Percentiles rank a stretch among this genome's conserved stretches.
Conservation (phyloP, 2,113 vertebrate genomes). For the Oryzias woworae region DNA sequence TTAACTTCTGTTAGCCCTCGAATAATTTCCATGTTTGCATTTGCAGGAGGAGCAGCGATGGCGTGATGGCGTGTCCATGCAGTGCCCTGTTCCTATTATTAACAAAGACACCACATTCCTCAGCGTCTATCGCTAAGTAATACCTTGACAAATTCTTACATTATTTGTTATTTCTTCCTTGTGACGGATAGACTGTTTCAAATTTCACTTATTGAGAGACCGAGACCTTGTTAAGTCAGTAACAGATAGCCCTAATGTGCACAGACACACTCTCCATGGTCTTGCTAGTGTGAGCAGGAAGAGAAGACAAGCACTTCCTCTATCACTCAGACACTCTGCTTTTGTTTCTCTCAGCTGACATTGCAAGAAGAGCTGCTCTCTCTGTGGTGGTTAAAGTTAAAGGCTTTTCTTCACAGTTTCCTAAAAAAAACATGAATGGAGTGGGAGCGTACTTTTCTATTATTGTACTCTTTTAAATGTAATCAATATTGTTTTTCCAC, state of each 20-base stretch:
- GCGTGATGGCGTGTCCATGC: conserved; percentile 32
- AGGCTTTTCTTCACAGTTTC: conserved; percentile 70
- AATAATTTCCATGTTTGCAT: conserved; percentile 40
- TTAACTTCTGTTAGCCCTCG: conserved; percentile 32
- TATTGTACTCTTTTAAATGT: not conserved
- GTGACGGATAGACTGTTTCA: conserved; percentile 52
- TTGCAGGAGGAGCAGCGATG: conserved; percentile 50
- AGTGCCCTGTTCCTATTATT: conserved; percentile 42
- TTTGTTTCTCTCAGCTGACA: conserved; percentile 76
- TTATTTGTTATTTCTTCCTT: conserved; percentile 66
- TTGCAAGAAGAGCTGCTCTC: conserved; percentile 61
- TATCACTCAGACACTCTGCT: conserved; percentile 65
- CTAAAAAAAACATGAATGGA: conserved; percentile 74
- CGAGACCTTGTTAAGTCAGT: conserved; percentile 67
- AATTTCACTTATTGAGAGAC: conserved; percentile 57
- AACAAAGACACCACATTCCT: conserved; percentile 43
- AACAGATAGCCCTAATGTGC: conserved; percentile 73
- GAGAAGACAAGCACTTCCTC: conserved; percentile 78
- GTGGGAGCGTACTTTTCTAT: conserved; percentile 15
- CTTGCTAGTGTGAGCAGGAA: conserved; percentile 70
- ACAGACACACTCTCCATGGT: conserved; percentile 67
- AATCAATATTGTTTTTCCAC: no score
- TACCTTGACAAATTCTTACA: conserved; percentile 36
- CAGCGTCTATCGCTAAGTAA: conserved; percentile 18
- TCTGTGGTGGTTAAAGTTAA: conserved; percentile 36